These are phyloP conservation scores for Virgularia gustaviana DNA, from an alignment of 92 coral and sea anemone species.

Conservation along the genomic window DNA sequence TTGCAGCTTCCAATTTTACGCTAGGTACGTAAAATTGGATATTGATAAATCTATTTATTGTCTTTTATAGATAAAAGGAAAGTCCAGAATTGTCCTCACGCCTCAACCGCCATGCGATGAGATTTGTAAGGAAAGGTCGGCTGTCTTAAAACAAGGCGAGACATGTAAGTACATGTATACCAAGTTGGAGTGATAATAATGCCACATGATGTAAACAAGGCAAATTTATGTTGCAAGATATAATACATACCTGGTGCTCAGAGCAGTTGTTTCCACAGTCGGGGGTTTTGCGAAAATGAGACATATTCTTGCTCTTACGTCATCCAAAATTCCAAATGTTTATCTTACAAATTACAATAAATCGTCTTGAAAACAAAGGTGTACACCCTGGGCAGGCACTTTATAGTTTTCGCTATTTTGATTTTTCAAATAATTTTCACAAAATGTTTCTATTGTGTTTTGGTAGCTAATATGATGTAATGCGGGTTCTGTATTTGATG, in stretches of 20 bases:
- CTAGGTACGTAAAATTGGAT: neutral
- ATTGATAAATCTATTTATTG: neutral
- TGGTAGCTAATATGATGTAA: too few species aligned
- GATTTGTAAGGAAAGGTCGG: slow-evolving; percentile 57
- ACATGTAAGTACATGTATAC: slow-evolving; percentile 61
- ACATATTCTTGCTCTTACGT: too few species aligned
- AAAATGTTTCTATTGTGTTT: too few species aligned
- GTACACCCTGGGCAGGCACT: too few species aligned
- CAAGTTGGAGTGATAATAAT: neutral
- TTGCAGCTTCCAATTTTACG: neutral
- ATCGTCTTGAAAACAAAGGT: too few species aligned
- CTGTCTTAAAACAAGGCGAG: slow-evolving; percentile 69
- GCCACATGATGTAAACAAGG: neutral
- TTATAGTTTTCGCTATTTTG: too few species aligned
- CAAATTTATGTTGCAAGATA: neutral
- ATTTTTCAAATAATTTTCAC: too few species aligned
- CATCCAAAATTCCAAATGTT: too few species aligned
- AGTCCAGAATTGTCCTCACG: slow-evolving; percentile 52
- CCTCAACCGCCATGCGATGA: slow-evolving; percentile 64
- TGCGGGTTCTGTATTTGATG: too few species aligned
- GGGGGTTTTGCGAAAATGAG: too few species aligned
- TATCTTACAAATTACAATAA: too few species aligned
- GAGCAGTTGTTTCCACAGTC: too few species aligned
- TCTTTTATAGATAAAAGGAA: slow-evolving; percentile 63
- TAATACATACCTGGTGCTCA: neutral